Evolutionary conservation across 1,140 invertebrate genomes (phyloP).

Genomic region (Stegodyphus mimosarum): DNA sequence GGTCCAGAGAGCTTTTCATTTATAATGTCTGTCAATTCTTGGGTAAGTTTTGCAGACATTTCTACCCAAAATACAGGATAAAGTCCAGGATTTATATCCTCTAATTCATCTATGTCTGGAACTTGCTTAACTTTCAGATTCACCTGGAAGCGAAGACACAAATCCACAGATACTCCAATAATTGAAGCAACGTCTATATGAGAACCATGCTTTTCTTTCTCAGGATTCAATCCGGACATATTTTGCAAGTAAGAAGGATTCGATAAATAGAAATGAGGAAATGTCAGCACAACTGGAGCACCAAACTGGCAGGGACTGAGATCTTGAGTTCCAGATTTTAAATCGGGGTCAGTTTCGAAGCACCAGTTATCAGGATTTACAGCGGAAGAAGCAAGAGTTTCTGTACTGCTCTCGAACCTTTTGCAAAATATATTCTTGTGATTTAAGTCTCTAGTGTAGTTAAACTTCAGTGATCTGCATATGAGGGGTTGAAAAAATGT

Average conservation of each 20-base stretch:
- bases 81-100: slow-evolving; percentile 61
- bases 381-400: slow-evolving; percentile 2
- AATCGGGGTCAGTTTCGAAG: slow-evolving; percentile 1
- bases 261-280: slow-evolving; percentile 83
- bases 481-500: slow-evolving; percentile 38
- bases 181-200: slow-evolving; percentile 24
- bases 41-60: slow-evolving; percentile 25
- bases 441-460: not conserved
- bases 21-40: slow-evolving; percentile 33
- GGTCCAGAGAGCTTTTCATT: not conserved
- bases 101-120: slow-evolving; percentile 37
- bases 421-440: not conserved
- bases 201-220: slow-evolving; percentile 8
- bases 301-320: slow-evolving; percentile 35
- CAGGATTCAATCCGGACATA: slow-evolving; percentile 2
- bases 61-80: slow-evolving; percentile 64
- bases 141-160: slow-evolving; percentile 18
- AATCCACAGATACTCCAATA: slow-evolving; percentile 27
- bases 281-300: slow-evolving; percentile 76
- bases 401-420: slow-evolving; percentile 7
- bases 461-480: slow-evolving; percentile 36
- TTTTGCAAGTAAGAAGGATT: slow-evolving; percentile 70
- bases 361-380: slow-evolving; percentile 45
- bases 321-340: slow-evolving; percentile 35
- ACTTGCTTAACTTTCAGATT: slow-evolving; percentile 11